These are phyloP conservation scores for Therioaphis trifolii DNA, from an alignment of 2,888 invertebrate species.

Conservation along the genomic window DNA sequence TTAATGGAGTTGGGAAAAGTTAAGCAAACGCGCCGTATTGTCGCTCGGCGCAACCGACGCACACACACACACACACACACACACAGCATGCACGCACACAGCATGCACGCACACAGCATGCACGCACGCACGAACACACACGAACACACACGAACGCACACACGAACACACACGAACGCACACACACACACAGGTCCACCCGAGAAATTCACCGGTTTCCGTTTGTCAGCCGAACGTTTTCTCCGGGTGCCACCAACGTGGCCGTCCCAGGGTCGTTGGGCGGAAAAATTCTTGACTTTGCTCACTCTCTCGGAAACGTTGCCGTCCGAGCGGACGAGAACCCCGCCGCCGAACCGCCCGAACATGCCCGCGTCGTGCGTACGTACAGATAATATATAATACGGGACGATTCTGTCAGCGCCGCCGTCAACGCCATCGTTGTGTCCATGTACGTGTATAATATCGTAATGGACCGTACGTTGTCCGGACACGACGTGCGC, in stretches of 20 bases:
- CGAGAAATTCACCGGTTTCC: neutral
- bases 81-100: neutral
- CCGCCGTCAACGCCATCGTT: too few species aligned
- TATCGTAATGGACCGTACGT: too few species aligned
- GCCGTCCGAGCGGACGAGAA: neutral
- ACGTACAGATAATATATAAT: too few species aligned
- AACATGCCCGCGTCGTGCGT: neutral
- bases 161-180: neutral
- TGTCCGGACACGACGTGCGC: neutral
- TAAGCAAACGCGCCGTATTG: slow-evolving; percentile 30
- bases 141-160: neutral
- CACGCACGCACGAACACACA: too few species aligned
- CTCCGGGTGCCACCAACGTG: neutral
- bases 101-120: neutral
- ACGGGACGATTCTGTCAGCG: too few species aligned
- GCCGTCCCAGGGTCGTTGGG: neutral
- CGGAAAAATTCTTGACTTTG: neutral
- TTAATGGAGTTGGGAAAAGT: slow-evolving; percentile 60
- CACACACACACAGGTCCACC: neutral
- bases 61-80: neutral
- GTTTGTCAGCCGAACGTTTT: neutral
- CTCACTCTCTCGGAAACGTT: too few species aligned
- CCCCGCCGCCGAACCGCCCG: neutral
- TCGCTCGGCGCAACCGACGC: neutral
- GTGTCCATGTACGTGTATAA: too few species aligned